Evolutionary conservation across 2,113 vertebrate species (phyloP).

Genomic region (Girardinichthys multiradiatus): DNA sequence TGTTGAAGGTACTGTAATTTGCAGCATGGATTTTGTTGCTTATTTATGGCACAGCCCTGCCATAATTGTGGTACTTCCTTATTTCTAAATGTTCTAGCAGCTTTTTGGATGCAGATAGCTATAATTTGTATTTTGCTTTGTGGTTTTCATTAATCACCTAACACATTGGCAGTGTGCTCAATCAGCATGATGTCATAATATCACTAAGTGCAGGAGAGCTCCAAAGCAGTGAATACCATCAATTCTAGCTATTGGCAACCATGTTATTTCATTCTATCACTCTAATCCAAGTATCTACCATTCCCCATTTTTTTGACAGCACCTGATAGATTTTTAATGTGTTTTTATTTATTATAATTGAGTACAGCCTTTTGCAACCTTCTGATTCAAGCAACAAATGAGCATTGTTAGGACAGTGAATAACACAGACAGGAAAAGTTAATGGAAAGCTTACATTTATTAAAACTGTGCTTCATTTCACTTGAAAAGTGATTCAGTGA

Average conservation of each 20-base stretch:
- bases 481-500: no score
- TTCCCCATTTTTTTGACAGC: not conserved
- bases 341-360: not conserved
- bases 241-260: not conserved
- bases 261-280: not conserved
- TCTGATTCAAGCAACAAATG: slow-evolving; percentile 4
- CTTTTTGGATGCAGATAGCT: slow-evolving; percentile 13
- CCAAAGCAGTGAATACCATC: slow-evolving; percentile 4
- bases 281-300: not conserved
- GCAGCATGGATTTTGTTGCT: not conserved
- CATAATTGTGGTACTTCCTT: slow-evolving; percentile 1
- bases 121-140: slow-evolving; percentile 30
- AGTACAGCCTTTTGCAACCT: slow-evolving; percentile 1
- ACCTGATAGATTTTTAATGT: not conserved
- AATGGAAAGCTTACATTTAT: not conserved
- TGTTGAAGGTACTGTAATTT: slow-evolving; percentile 1
- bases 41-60: rapidly evolving
- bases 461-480: no score
- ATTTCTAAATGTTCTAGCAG: slow-evolving; percentile 24
- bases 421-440: not conserved
- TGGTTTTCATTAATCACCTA: slow-evolving; percentile 47
- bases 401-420: not conserved
- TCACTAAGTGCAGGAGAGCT: not conserved
- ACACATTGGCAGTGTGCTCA: slow-evolving; percentile 24
- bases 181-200: slow-evolving; percentile 16